Evolutionary conservation across 2,888 invertebrate species (phyloP).

Genomic region (Taphrorychus bicolor): DNA sequence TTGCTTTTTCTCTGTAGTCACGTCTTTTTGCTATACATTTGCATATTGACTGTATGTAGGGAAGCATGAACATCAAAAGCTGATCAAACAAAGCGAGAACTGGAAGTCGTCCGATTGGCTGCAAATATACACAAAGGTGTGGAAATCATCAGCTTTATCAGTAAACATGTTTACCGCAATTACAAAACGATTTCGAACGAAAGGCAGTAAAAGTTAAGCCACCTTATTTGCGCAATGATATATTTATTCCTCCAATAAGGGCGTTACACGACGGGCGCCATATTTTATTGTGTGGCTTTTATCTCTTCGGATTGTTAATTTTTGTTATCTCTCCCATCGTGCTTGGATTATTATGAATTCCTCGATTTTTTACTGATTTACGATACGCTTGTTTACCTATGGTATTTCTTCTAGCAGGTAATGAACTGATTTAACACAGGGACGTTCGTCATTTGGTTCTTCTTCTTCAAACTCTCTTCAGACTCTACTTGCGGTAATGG

Average conservation of each 20-base stretch:
- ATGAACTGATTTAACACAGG: not conserved
- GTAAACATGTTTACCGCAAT: constrained; percentile 30
- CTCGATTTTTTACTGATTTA: constrained; percentile 37
- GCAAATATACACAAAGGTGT: constrained; percentile 36
- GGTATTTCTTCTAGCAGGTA: not conserved
- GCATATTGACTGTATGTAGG: too few relatives aligned
- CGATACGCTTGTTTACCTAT: not conserved
- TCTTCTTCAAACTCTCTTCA: not conserved
- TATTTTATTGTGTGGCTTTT: constrained; percentile 30
- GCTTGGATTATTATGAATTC: constrained; percentile 16
- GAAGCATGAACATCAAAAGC: too few relatives aligned
- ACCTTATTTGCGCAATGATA: constrained; percentile 40
- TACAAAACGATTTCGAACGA: constrained; percentile 39
- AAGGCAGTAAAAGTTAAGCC: constrained; percentile 37
- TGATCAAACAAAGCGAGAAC: constrained; percentile 10
- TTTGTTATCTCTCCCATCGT: constrained; percentile 16
- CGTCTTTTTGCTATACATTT: too few relatives aligned
- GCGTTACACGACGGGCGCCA: constrained; percentile 39
- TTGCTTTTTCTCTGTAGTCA: too few relatives aligned
- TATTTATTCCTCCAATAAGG: constrained; percentile 41
- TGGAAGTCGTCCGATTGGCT: constrained; percentile 30
- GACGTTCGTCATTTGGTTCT: not conserved
- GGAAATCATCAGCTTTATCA: constrained; percentile 34
- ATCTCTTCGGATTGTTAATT: constrained; percentile 20
- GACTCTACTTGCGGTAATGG: too few relatives aligned